Conservation (phyloP, 2,113 vertebrate species). For the Uropsilus gracilis region DNA sequence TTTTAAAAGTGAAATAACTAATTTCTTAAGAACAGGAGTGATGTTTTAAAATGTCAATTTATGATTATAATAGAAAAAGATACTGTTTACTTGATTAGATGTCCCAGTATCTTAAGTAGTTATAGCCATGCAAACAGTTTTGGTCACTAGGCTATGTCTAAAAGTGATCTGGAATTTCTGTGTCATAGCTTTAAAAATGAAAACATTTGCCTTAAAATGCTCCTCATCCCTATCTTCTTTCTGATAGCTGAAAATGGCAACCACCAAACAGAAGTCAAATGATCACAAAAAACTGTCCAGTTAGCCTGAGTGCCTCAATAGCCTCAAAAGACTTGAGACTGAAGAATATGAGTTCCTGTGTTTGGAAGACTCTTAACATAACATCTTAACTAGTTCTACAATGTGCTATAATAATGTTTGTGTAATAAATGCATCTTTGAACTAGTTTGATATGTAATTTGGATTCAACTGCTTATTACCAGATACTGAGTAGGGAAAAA, state of each 20-base stretch:
- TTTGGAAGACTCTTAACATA: neutral
- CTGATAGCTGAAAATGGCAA: neutral
- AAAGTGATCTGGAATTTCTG: neutral
- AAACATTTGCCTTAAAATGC: neutral
- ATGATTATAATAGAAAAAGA: neutral
- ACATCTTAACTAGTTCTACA: neutral
- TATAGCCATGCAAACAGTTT: neutral
- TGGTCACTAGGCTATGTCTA: neutral
- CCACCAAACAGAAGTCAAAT: neutral
- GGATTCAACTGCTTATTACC: neutral
- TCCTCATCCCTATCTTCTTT: neutral
- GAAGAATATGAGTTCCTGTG: neutral
- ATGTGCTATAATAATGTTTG: neutral
- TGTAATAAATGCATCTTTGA: neutral
- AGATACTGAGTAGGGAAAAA: neutral
- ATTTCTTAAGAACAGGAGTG: neutral
- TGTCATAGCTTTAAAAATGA: neutral
- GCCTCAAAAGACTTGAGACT: neutral
- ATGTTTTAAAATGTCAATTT: neutral
- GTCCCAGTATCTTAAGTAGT: neutral
- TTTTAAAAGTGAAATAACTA: neutral
- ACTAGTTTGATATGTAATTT: conserved; percentile 4
- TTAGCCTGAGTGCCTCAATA: neutral
- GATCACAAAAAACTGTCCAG: neutral
- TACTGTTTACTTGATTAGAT: neutral